phyloP scores from a whole-genome alignment of 1,140 invertebrate species.

The Bombus soroeensis region DNA sequence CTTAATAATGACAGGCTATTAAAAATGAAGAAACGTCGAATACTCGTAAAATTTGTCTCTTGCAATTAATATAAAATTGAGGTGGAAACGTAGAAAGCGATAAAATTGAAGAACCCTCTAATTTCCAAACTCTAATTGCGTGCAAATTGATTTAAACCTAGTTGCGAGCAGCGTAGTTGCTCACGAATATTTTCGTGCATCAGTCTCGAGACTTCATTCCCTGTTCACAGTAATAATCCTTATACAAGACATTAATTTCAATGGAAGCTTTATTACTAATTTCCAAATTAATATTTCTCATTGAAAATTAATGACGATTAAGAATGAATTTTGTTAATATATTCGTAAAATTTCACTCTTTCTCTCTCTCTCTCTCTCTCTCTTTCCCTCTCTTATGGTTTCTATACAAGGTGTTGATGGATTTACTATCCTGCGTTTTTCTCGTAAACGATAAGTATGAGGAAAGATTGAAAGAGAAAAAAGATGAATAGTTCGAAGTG shows the following conservation, averaged over 20 bases:
- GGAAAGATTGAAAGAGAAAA: not conserved
- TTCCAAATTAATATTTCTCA: not conserved
- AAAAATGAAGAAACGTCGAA: not conserved
- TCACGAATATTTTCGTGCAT: slow-evolving; percentile 6
- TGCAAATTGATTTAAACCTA: slow-evolving; percentile 17
- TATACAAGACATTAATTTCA: not conserved
- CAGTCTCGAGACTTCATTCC: not conserved
- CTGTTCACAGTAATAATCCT: not conserved
- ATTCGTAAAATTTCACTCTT: not conserved
- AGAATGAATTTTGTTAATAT: too few species aligned
- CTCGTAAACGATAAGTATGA: too few species aligned
- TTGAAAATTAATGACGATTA: not conserved
- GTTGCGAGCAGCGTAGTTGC: too few species aligned
- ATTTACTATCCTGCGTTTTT: not conserved
- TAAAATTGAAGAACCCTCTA: slow-evolving; percentile 19
- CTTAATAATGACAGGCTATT: not conserved
- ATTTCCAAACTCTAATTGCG: slow-evolving; percentile 27
- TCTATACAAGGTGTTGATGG: not conserved
- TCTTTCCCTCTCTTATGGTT: not conserved
- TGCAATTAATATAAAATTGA: not conserved
- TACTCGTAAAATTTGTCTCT: not conserved
- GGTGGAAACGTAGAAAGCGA: not conserved
- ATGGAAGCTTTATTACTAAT: not conserved
- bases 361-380: not conserved
- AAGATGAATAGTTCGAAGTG: too few species aligned